Conservation (phyloP, 2,113 vertebrate genomes). For the Cricetomys ansorgei region DNA sequence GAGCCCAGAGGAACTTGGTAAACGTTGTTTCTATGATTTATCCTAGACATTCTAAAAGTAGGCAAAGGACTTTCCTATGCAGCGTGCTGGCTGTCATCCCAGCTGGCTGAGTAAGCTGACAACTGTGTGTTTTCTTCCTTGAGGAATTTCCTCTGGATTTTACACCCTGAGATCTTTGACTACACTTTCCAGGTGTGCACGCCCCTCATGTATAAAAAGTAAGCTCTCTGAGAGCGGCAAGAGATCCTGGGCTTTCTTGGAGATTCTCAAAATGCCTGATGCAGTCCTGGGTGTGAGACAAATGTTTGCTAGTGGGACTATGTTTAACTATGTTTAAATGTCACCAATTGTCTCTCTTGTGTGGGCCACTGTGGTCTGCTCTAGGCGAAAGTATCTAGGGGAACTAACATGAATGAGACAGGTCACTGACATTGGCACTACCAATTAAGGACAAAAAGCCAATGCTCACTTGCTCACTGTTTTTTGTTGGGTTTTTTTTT, state of each 20-base stretch:
- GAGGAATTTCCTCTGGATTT: slow-evolving; percentile 12
- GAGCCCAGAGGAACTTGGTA: slow-evolving; percentile 36
- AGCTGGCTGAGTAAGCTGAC: slow-evolving; percentile 1
- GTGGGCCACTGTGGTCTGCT: too few relatives aligned
- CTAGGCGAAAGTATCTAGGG: not conserved
- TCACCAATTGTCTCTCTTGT: not conserved
- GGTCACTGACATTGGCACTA: not conserved
- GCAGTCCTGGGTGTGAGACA: not conserved
- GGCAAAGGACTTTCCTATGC: slow-evolving; percentile 24
- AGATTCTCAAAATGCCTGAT: not conserved
- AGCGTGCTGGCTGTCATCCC: not conserved
- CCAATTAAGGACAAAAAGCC: not conserved
- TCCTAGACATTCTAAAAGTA: slow-evolving; percentile 41
- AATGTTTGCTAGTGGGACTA: not conserved
- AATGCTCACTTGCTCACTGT: accelerated
- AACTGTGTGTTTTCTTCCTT: not conserved
- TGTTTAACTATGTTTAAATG: not conserved
- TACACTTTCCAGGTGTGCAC: not conserved
- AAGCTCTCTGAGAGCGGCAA: slow-evolving; percentile 22
- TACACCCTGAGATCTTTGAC: not conserved
- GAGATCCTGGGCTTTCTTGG: not conserved
- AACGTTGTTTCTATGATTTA: slow-evolving; percentile 49
- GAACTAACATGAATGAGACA: not conserved
- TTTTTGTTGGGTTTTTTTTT: too few relatives aligned
- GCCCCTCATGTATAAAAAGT: not conserved